Base-by-base conservation (phyloP, 2,113 vertebrate species). In the Xenopus laevis region DNA sequence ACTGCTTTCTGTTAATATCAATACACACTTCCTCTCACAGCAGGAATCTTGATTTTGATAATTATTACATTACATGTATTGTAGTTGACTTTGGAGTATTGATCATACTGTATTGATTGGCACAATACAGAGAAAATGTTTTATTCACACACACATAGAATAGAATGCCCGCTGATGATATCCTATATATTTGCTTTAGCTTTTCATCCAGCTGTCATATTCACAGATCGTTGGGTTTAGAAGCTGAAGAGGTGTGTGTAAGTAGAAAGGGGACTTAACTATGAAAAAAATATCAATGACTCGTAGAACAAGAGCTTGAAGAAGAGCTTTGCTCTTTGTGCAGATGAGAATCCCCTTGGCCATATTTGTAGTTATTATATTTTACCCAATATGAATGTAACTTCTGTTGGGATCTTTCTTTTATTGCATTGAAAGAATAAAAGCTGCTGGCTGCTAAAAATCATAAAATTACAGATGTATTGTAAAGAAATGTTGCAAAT, bases 261-360 rank as follows among this genome's bases (percentile, higher is more conserved):
- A 74, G 44, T 20, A 67, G 11, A 18, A 50, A 46, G 68, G 44
- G 58, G 21, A 75, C 23, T 68, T 68, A 59, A 13, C 55, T 55
- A 68, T 61, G 72, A 20, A 61, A 45, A 75, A 68, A 75, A 60
- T 75, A 52, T 7, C 7, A 66, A 75, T 46, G 23, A 27, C 23
- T 27, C 23, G 4, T 27, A 27, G 23, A 4, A 27, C 33, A 68
- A 68, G 27, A 18, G 65, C n/a, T 62, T 59, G 13, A 6, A 62
- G 18, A 75, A 67, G 67, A 75, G 17, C 50, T 20, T 65, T 72
- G 13, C 71, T 53, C 13, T 57, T 55, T 65, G 45, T 53, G 11
- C 61, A 71, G 61, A 40, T 18, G 46, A 71, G 62, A 59, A 71
- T 63, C 27, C 27, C 33, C 33, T 45, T 60, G 40, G 33, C 44